A percentile compares a stretch with the other conserved stretches of the same genome.
Conservation (phyloP, 2,888 invertebrate species). For the Argyresthia albistria region DNA sequence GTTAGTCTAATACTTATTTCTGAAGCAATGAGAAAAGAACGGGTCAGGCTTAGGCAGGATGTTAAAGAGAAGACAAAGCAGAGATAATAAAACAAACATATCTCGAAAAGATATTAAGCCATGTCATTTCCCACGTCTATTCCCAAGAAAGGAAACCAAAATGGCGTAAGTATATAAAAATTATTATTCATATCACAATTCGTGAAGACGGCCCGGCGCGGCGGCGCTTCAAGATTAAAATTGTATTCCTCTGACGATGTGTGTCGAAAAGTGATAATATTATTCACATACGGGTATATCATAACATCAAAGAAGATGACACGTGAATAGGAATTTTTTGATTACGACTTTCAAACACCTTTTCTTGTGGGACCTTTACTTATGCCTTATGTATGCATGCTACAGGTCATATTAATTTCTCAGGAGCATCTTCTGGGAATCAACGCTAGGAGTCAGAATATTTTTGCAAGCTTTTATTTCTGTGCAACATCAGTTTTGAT, state of each 20-base stretch:
- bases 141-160: slow-evolving; percentile 62
- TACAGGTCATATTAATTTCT: too few relatives aligned
- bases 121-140: slow-evolving; percentile 63
- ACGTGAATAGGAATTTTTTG: not conserved
- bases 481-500: too few relatives aligned
- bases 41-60: too few relatives aligned
- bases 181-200: slow-evolving; percentile 70
- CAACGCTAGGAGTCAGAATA: too few relatives aligned
- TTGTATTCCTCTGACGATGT: slow-evolving; percentile 59
- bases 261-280: slow-evolving; percentile 48
- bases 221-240: slow-evolving; percentile 50
- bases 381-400: too few relatives aligned
- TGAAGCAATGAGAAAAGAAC: not conserved
- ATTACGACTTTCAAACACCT: too few relatives aligned
- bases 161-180: slow-evolving; percentile 61
- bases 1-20: not conserved
- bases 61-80: not conserved
- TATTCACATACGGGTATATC: slow-evolving; percentile 14
- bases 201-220: slow-evolving; percentile 41
- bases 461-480: too few relatives aligned
- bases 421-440: too few relatives aligned
- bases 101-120: slow-evolving; percentile 49
- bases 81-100: slow-evolving; percentile 12
- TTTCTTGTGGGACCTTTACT: too few relatives aligned
- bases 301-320: slow-evolving; percentile 21